Evolutionary conservation across 1,140 invertebrate species (phyloP).

Genomic region (Drosophila sp.): DNA sequence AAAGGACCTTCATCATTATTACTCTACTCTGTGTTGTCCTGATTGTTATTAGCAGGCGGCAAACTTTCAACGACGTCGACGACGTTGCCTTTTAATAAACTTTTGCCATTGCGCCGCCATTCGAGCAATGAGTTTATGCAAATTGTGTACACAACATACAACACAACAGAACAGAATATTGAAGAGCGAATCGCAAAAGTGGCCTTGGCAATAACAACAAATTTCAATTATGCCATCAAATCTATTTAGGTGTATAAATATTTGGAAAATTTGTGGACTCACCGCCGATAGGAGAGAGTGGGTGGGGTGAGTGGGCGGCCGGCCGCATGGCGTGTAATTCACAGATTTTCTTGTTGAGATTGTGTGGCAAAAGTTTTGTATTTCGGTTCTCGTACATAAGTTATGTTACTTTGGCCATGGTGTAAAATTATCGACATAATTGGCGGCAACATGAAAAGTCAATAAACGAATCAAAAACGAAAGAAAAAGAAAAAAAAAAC

Average conservation of each 20-base stretch:
- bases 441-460: conserved; percentile 69
- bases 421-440: conserved; percentile 47
- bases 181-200: conserved; percentile 21
- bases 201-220: conserved; percentile 62
- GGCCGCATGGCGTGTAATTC: conserved; percentile 69
- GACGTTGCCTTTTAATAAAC: conserved; percentile 71
- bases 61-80: conserved; percentile 39
- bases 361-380: conserved; percentile 63
- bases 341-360: conserved; percentile 79
- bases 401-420: neutral
- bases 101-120: conserved; percentile 51
- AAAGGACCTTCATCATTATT: conserved; percentile 62
- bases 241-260: conserved; percentile 81
- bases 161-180: conserved; percentile 32
- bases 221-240: conserved; percentile 81
- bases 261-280: conserved; percentile 64
- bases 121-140: conserved; percentile 68
- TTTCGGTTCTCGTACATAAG: neutral
- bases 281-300: neutral
- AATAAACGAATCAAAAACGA: conserved; percentile 53
- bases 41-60: conserved; percentile 57
- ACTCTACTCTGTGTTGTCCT: conserved; percentile 37
- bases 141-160: conserved; percentile 46
- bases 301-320: conserved; percentile 2
- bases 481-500: conserved; percentile 31